Conservation (phyloP, 2,888 invertebrate genomes). For the Leptinotarsa juncta region DNA sequence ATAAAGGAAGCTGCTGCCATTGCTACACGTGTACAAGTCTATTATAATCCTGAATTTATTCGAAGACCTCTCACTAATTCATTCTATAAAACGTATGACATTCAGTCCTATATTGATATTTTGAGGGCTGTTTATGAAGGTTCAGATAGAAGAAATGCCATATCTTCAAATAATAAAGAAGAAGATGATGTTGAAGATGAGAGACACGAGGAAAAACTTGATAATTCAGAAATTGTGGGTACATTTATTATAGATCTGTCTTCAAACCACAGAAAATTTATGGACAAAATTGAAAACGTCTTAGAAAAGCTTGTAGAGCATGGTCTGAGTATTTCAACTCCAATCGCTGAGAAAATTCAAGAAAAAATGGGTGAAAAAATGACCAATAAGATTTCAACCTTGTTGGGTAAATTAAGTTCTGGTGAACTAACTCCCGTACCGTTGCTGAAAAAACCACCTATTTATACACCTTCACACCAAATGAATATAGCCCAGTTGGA, state of each 20-base stretch:
- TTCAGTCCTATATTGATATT: conserved; percentile 73
- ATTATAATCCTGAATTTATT: conserved; percentile 70
- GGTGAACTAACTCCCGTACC: conserved; percentile 70
- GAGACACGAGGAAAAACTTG: conserved; percentile 44
- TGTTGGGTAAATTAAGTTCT: conserved; percentile 74
- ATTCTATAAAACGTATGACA: conserved; percentile 72
- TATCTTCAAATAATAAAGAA: conserved; percentile 45
- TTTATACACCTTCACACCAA: conserved; percentile 62
- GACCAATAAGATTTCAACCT: conserved; percentile 73
- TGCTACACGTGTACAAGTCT: conserved; percentile 71
- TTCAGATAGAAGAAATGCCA: conserved; percentile 54
- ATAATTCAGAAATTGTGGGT: conserved; percentile 68
- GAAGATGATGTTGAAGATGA: conserved; percentile 53
- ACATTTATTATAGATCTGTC: conserved; percentile 70
- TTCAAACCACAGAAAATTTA: conserved; percentile 65
- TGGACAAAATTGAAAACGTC: conserved; percentile 67
- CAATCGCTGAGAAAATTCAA: conserved; percentile 73
- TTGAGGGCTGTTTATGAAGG: conserved; percentile 69
- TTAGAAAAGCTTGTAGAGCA: conserved; percentile 71
- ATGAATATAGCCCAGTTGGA: conserved; percentile 71
- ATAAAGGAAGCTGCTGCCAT: conserved; percentile 74
- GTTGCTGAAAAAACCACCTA: conserved; percentile 60
- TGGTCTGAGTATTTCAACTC: conserved; percentile 75
- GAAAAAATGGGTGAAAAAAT: conserved; percentile 74
- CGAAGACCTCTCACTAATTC: conserved; percentile 71